A percentile compares a stretch with the other conserved stretches of the same genome.
Evolutionary conservation across 2,888 invertebrate genomes (phyloP).

Genomic region (Synergus japonicus): DNA sequence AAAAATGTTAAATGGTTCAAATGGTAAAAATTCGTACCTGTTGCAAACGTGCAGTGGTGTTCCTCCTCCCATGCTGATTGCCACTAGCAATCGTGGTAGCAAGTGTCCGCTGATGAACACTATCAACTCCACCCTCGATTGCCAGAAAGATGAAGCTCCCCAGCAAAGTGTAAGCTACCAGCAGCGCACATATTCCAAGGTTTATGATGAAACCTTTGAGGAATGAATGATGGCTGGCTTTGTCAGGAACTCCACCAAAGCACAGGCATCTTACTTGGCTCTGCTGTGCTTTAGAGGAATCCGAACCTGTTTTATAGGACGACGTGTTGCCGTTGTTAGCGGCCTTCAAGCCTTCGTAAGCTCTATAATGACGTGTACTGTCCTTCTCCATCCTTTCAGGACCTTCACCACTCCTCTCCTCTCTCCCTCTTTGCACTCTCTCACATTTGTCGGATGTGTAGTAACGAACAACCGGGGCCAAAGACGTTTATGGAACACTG

Average conservation of each 20-base stretch:
- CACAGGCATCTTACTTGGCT: conserved; percentile 73
- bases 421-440: conserved; percentile 7
- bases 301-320: conserved; percentile 63
- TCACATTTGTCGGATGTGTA: conserved; percentile 23
- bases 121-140: conserved; percentile 85
- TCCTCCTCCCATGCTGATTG: conserved; percentile 66
- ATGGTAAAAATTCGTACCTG: conserved; percentile 65
- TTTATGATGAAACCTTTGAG: conserved; percentile 88
- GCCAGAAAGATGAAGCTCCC: conserved; percentile 91
- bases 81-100: conserved; percentile 78
- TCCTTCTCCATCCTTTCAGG: conserved; percentile 72
- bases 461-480: neutral
- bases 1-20: no score
- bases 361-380: conserved; percentile 71
- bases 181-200: conserved; percentile 88
- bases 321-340: conserved; percentile 76
- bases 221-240: conserved; percentile 79
- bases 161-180: conserved; percentile 88
- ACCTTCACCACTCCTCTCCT: conserved; percentile 20
- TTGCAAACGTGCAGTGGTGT: conserved; percentile 73
- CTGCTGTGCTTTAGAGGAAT: conserved; percentile 60
- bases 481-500: conserved; percentile 40
- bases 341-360: conserved; percentile 76
- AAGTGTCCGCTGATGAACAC: conserved; percentile 79
- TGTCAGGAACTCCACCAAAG: conserved; percentile 75